Evolutionary conservation across 2,113 vertebrate genomes (phyloP).

Genomic region (Scomber scombrus): DNA sequence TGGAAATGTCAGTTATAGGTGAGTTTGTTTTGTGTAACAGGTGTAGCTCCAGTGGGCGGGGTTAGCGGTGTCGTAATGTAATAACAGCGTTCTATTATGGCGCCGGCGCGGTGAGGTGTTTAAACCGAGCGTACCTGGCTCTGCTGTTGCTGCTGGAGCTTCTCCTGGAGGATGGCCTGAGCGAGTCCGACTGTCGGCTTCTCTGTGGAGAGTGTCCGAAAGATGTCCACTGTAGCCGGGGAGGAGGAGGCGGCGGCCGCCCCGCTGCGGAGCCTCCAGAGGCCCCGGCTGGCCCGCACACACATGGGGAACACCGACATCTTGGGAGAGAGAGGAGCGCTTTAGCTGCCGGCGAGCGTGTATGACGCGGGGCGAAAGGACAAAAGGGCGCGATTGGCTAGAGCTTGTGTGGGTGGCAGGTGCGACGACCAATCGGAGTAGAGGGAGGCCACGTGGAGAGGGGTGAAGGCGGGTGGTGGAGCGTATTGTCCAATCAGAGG

Average conservation of each 20-base stretch:
- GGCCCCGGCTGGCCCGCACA: constrained; percentile 80
- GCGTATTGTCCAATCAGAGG: constrained; percentile 51
- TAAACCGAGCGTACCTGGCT: constrained; percentile 76
- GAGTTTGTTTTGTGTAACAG: accelerated
- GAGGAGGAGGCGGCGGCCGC: not conserved
- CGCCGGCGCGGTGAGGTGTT: not conserved
- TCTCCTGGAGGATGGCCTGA: constrained; percentile 84
- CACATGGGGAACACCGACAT: constrained; percentile 88
- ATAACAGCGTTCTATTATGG: no score
- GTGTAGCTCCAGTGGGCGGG: not conserved
- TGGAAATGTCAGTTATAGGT: not conserved
- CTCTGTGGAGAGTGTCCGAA: constrained; percentile 72
- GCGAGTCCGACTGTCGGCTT: constrained; percentile 74
- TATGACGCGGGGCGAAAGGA: constrained; percentile 71
- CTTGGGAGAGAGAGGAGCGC: constrained; percentile 67
- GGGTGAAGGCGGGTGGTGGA: accelerated
- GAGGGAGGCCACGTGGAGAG: not conserved
- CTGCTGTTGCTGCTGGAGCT: constrained; percentile 78
- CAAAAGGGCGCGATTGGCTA: constrained; percentile 79
- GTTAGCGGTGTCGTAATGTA: not conserved
- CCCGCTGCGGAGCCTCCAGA: constrained; percentile 68
- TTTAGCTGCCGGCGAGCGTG: constrained; percentile 51
- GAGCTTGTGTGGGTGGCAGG: constrained; percentile 41
- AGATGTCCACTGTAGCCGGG: constrained; percentile 1
- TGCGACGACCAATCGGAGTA: not conserved